Percentiles rank a stretch among this genome's conserved stretches.
These are phyloP conservation scores for Volucella inflata DNA, from an alignment of 2,888 invertebrate species.

Conservation along the genomic window DNA sequence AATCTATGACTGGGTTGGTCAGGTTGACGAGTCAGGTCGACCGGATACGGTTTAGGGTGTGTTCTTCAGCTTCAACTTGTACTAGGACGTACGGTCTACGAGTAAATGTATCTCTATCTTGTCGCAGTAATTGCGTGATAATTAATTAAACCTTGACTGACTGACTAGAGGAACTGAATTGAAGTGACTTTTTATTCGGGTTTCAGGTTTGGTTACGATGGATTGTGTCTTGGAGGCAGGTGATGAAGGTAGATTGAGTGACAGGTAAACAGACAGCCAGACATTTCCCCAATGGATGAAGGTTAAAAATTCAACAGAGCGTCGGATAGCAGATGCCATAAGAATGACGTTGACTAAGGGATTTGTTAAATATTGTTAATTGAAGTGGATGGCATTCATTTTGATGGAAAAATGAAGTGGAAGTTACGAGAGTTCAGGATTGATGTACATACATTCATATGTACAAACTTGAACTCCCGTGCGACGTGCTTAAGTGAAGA, in stretches of 20 bases:
- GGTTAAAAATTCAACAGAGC: conserved; percentile 62
- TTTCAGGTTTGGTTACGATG: conserved; percentile 40
- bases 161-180: conserved; percentile 11
- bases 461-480: neutral
- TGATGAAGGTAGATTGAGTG: conserved; percentile 63
- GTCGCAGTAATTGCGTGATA: conserved; percentile 78
- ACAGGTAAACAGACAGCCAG: conserved; percentile 66
- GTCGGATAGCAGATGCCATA: conserved; percentile 33
- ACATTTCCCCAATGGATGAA: conserved; percentile 64
- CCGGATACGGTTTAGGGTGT: conserved; percentile 23
- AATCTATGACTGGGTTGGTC: conserved; percentile 55
- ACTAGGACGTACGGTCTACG: conserved; percentile 40
- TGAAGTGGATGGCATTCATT: conserved; percentile 67
- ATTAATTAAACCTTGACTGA: conserved; percentile 77
- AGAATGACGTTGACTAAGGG: conserved; percentile 57
- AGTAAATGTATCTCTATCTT: conserved; percentile 48
- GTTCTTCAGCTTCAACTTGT: too few species aligned
- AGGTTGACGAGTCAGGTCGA: conserved; percentile 4
- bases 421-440: conserved; percentile 18
- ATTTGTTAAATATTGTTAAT: conserved; percentile 73
- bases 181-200: conserved; percentile 3
- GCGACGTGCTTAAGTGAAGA: conserved; percentile 64
- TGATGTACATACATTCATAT: too few species aligned
- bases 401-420: conserved; percentile 61
- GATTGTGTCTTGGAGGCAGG: conserved; percentile 44